Evolutionary conservation across 1,140 invertebrate genomes (phyloP).

Genomic region (Neomicropteryx cornuta): DNA sequence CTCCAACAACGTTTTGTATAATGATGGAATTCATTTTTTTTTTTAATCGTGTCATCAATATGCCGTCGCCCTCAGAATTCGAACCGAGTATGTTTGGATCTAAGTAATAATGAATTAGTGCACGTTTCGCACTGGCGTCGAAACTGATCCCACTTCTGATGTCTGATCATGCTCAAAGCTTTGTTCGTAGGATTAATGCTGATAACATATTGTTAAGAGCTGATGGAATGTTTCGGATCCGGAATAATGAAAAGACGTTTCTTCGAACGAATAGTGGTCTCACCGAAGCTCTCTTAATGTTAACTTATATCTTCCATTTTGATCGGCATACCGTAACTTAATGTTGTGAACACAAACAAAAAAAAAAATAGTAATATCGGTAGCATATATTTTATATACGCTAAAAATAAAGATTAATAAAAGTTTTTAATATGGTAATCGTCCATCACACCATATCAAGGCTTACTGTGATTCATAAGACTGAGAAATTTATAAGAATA

Average conservation of each 20-base stretch:
- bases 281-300: slow-evolving; percentile 5
- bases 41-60: no score
- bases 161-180: no score
- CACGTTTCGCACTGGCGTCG: no score
- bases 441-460: slow-evolving; percentile 12
- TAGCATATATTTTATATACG: slow-evolving; percentile 7
- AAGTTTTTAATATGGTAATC: slow-evolving; percentile 6
- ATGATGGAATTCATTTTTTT: no score
- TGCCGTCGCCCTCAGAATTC: no score
- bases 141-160: no score
- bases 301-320: background rate
- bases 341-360: background rate
- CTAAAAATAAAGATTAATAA: background rate
- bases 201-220: no score
- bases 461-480: slow-evolving; percentile 16
- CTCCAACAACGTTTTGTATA: no score
- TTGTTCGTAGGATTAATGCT: no score
- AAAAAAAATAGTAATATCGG: no score
- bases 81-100: no score
- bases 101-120: no score
- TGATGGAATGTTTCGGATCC: slow-evolving; percentile 7
- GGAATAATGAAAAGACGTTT: slow-evolving; percentile 4
- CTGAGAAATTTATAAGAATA: slow-evolving; percentile 8
- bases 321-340: background rate
- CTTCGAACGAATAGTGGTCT: slow-evolving; percentile 6